phyloP scores from a whole-genome alignment of 2,113 vertebrate genomes.

The Laticauda laticaudata region DNA sequence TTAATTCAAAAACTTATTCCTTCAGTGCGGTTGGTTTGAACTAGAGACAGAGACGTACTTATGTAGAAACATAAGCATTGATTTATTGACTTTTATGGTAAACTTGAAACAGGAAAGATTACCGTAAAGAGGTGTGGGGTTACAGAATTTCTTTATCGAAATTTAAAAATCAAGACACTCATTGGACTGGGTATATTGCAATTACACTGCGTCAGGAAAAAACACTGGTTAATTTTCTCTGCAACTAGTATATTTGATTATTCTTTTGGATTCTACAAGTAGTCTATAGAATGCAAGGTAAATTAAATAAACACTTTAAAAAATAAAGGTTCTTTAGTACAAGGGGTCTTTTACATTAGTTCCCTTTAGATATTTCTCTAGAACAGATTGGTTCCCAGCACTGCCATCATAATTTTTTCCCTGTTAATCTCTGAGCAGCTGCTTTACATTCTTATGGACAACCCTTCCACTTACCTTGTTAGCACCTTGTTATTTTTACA shows the following conservation, averaged over 20 bases:
- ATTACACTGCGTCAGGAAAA: not conserved
- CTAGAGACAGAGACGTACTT: not conserved
- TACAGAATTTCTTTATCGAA: not conserved
- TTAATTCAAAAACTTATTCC: not conserved
- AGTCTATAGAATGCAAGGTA: not conserved
- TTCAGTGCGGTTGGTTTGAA: constrained; percentile 17
- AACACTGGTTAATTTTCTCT: not conserved
- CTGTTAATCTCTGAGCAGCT: not conserved
- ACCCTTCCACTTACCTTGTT: not conserved
- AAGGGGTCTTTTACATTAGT: not conserved
- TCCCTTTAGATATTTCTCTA: not conserved
- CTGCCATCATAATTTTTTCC: not conserved
- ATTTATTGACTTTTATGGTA: not conserved
- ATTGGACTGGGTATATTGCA: not conserved
- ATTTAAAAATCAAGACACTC: not conserved
- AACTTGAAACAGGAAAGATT: not conserved
- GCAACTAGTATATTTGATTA: not conserved
- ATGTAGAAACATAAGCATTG: not conserved
- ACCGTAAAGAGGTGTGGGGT: not conserved
- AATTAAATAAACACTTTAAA: not conserved
- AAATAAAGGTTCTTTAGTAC: not conserved
- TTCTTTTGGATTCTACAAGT: not conserved
- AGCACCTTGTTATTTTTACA: not conserved
- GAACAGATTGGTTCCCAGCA: not conserved
- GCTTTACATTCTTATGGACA: not conserved